Evolutionary conservation across 2,797 vertebrate genomes (phyloP), one percentile per base, ranked within the genome.

Genomic region (Manis crassicaudata): DNA sequence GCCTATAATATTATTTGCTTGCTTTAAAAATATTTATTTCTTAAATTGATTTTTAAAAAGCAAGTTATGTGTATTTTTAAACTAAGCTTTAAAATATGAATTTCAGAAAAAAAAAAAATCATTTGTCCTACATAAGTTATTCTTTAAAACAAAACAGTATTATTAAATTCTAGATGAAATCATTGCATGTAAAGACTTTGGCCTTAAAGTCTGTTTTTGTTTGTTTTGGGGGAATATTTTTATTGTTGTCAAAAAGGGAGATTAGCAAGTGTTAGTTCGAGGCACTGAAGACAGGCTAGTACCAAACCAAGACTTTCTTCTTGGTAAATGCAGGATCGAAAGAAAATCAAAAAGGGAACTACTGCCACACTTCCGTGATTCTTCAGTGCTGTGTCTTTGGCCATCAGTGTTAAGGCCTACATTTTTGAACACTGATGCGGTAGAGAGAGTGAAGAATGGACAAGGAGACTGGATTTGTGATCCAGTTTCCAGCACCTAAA

Each of bases 311-410:
- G 79, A 73, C 58, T 73, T 72, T 79, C 29, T 90, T 60, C 70
- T 68, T 76, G 7, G 21, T 46, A 65, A 32, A 50, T 86, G 58
- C 50, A 46, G 29, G 46, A 60, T 37, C 40, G 58, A 82, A 83
- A 93, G 65, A 63, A 67, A 40, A 92, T 73, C 94, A 27, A 82
- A 93, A 93, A 86, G 81, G 80, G 93, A 87, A 62, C 7, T 65
- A 23, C 56, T 40, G 76, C 73, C 83, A 29, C 76, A 29, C 68
- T 46, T 56, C 6, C 5, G 17, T 32, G 67, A 56, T 32, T 90
- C 72, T 70, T 84, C 11, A 73, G 80, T 3, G 35, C n/a, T 14
- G 0, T 40, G 35, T n/a, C 79, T 88, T 62, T 83, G 35, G 68
- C 29, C 37, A 9, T 25, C 29, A 9, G 50, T 12, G 56, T 68